Evolutionary conservation across 1,140 invertebrate genomes (phyloP), one percentile per base, ranked within the genome.

Genomic region (silkworm (Bombyx mori)): DNA sequence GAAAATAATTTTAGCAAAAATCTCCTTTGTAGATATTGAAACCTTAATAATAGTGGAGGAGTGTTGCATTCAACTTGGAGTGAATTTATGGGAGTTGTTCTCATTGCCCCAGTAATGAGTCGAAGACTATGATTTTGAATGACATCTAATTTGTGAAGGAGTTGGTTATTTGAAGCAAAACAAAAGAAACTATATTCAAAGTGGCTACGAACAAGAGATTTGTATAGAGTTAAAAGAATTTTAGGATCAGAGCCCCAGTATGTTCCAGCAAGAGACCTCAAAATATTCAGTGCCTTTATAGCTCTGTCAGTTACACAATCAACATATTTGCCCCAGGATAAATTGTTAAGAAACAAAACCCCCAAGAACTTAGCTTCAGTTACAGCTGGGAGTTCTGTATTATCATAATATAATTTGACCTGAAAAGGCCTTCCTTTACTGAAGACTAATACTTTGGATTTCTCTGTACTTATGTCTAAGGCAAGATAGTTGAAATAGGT

Each of bases 161-260:
- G 50, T 42, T n/a, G 54, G 8, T 7, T 50, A 52, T 68, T 42
- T 12, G 18, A 9, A 44, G 55, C 57, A 49, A 48, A 61, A 58
- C 55, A 68, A 18, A 62, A 2, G 45, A 61, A 62, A 42, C 57
- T 56, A 60, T 68, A 68, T 52, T 65, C 66, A 62, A 68, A 68
- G 42, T 68, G 59, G 44, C 58, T 61, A 7, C 62, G 42, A 26
- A 66, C 56, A 18, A 66, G n/a, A 52, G 57, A 57, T 52, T 62
- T 68, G 45, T 62, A 65, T 8, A 68, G 52, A 6, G 54, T 52
- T 8, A 62, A 44, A 44, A 68, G 52, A 46, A 65, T 43, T 58
- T 62, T 62, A 2, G 62, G 63, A 52, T 68, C 63, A 44, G 61
- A 44, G 8, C 58, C 59, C 61, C 58, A 62, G 45, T 54, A 55